Percentiles rank a stretch among this genome's conserved stretches.
These are phyloP conservation scores for Felis chaus DNA, from an alignment of 2,113 vertebrate genomes.

Conservation along the genomic window DNA sequence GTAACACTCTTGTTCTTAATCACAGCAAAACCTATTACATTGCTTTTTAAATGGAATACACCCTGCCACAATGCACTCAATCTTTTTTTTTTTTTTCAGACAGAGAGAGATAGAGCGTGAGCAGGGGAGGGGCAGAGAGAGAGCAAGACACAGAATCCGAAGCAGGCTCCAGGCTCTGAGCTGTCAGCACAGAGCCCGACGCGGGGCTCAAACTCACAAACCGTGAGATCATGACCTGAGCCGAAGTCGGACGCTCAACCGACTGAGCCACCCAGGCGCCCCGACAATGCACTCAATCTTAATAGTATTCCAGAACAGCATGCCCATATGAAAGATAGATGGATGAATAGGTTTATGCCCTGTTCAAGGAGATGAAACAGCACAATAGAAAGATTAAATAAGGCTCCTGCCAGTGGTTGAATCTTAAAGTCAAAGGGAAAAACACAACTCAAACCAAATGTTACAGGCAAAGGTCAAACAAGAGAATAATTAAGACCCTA, in stretches of 20 bases:
- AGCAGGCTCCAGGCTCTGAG: too few species aligned
- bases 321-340: slow-evolving; percentile 56
- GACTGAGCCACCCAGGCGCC: too few species aligned
- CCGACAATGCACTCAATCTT: slow-evolving; percentile 45
- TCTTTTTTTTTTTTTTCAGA: neutral
- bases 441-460: slow-evolving; percentile 69
- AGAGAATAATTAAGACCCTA: slow-evolving; percentile 58
- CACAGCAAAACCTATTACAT: slow-evolving; percentile 48
- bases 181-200: too few species aligned
- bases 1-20: slow-evolving; percentile 59
- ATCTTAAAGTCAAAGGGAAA: slow-evolving; percentile 64
- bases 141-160: too few species aligned
- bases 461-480: slow-evolving; percentile 66
- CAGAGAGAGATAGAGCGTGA: too few species aligned
- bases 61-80: slow-evolving; percentile 35
- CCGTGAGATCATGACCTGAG: too few species aligned
- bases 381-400: slow-evolving; percentile 66
- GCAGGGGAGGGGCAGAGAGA: too few species aligned
- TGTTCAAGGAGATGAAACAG: slow-evolving; percentile 65
- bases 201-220: too few species aligned
- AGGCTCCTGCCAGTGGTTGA: slow-evolving; percentile 44
- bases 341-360: slow-evolving; percentile 68
- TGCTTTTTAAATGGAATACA: slow-evolving; percentile 66
- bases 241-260: too few species aligned
- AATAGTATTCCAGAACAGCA: slow-evolving; percentile 60